Base-by-base conservation (phyloP, 1,140 invertebrate species). In the Micrasema longulum region DNA sequence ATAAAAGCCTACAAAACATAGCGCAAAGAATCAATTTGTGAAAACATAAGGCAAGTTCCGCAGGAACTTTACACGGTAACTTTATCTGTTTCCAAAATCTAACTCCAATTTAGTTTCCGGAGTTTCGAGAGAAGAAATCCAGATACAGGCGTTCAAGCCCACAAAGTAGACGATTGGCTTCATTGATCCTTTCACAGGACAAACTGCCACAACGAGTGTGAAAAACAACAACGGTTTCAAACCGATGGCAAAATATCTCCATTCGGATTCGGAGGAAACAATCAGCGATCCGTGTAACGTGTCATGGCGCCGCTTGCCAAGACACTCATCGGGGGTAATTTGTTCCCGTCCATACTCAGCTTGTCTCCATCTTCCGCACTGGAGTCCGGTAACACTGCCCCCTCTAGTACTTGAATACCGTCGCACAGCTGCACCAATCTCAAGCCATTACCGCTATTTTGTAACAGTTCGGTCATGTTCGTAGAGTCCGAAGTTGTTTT, bases 201-300 rank as follows among this genome's bases (percentile, higher is more conserved):
- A 55, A 41, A 45, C 35, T 55, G 66, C 66, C 38, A 16, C 38
- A 55, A 69, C 18, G 16, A n/a, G n/a, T n/a, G n/a, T n/a, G n/a
- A 35, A 20, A 35, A 69, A 69, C 35, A 69, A 26, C 16, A 57
- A 52, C 50, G 52, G 38, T 53, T 11, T 55, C 36, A 57, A 35
- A 69, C 38, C 52, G 22, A 36, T 55, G 66, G 35, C 52, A 69
- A 12, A 55, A 69, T 18, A 45, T 69, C 66, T 55, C 50, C 18
- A 20, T 52, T 36, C 26, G 22, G 16, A 23, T 38, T 11, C 0
- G 31, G 26, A 26, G 20, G 11, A 7, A n/a, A 18, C 6, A 31
- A 14, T 69, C 66, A 69, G 11, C 66, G 66, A 22, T 69, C 66
- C 5, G 66, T 69, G 41, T 69, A 69, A 53, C 66, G 66, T 14